Evolutionary conservation across 2,797 vertebrate genomes (phyloP), one percentile per base, ranked within the genome.

Genomic region (Staurois parvus): DNA sequence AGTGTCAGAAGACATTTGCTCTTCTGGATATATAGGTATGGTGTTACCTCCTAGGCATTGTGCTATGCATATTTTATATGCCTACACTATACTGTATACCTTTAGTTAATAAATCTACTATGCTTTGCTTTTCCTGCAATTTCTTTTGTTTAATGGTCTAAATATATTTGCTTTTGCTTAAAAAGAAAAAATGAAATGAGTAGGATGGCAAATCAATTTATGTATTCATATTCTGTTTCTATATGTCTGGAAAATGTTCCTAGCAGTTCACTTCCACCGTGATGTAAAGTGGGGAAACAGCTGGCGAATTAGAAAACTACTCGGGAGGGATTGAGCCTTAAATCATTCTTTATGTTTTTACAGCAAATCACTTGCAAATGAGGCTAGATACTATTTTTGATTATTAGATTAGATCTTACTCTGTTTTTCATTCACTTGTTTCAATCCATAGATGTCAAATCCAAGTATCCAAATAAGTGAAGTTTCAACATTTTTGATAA

Each of bases 251-350:
- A 77, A 66, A 86, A 69, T 81, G 68, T 86, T 76, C 62, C 67
- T 77, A 70, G 48, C 85, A 82, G 79, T 67, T 86, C 85, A 45
- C 73, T 69, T 85, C 72, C 52, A 69, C 29, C 24, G 8, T 76
- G 84, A 81, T 82, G 66, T 86, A 82, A 86, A 77, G 48, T 72
- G 62, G 72, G 85, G 85, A 86, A 86, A 81, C 85, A 86, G 85
- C 85, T 86, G 85, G 79, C 66, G 85, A 86, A 86, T 86, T 82
- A 77, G 52, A 75, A 72, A 76, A 81, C 64, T 28, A 37, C 79
- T 86, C 76, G 17, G 28, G 59, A 85, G 83, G 68, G 59, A 73
- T 28, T 66, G 52, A 79, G 64, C 72, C 79, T 77, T 86, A 86
- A 86, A 86, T 86, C 85, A 82, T 82, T 73, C 67, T 77, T 82